Evolutionary conservation across 2,113 vertebrate species (phyloP).

Genomic region (Rhinopomastus cyanomelas): DNA sequence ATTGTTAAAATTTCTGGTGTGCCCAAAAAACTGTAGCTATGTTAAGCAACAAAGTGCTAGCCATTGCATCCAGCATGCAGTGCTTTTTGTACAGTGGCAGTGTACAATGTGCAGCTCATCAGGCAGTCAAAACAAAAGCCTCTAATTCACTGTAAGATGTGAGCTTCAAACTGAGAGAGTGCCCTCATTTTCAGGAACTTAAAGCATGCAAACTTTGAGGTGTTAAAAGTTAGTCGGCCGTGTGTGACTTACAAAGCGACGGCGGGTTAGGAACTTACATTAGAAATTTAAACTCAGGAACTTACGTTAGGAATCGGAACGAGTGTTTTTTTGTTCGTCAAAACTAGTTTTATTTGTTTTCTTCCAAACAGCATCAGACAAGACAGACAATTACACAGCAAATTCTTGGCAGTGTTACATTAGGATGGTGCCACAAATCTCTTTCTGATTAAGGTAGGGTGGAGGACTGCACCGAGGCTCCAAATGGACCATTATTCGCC

Average conservation of each 20-base stretch:
- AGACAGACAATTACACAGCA: neutral
- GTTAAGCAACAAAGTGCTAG: neutral
- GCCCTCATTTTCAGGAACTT: conserved; percentile 41
- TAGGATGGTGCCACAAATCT: neutral
- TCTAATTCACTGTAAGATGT: neutral
- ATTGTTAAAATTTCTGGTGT: neutral
- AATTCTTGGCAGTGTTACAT: neutral
- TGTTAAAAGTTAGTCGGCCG: neutral
- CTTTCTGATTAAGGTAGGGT: neutral
- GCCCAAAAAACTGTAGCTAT: neutral
- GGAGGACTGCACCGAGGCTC: neutral
- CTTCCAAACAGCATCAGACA: neutral
- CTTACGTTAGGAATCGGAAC: conserved; percentile 2
- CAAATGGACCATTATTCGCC: neutral
- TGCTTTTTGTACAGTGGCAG: neutral
- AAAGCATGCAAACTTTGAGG: conserved; percentile 25
- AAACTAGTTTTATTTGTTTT: neutral
- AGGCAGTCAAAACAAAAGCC: neutral
- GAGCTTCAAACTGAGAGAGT: conserved; percentile 29
- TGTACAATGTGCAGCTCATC: neutral
- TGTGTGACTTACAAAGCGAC: neutral
- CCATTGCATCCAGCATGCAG: neutral
- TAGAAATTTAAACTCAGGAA: conserved; percentile 37
- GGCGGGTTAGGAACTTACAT: neutral
- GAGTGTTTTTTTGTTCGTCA: neutral